These are phyloP conservation scores for Pangasius sanitwongsei DNA, from an alignment of 2,797 vertebrate genomes.

Conservation along the genomic window DNA sequence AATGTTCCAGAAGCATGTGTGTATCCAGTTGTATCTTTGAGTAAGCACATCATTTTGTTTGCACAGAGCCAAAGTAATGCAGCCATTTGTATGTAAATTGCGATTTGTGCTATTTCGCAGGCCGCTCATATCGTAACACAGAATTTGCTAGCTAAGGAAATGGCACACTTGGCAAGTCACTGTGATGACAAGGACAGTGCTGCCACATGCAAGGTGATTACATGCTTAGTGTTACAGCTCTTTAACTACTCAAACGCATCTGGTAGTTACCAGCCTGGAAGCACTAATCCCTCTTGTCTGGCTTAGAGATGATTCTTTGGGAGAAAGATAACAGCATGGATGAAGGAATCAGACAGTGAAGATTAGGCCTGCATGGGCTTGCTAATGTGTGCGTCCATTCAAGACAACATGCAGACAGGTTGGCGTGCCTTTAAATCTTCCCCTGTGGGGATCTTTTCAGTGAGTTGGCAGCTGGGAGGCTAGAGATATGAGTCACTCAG, in stretches of 20 bases:
- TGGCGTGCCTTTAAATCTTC: slow-evolving; percentile 25
- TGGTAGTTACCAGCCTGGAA: slow-evolving; percentile 19
- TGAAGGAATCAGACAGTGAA: slow-evolving; percentile 11
- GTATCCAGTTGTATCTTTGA: slow-evolving; percentile 63
- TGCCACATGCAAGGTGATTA: slow-evolving; percentile 38
- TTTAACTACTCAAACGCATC: slow-evolving; percentile 8
- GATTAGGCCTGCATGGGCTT: slow-evolving; percentile 18
- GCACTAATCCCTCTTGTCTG: slow-evolving; percentile 35
- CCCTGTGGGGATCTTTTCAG: slow-evolving; percentile 29
- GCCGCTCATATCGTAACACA: slow-evolving; percentile 5
- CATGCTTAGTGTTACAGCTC: slow-evolving; percentile 13
- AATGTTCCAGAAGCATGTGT: slow-evolving; percentile 53
- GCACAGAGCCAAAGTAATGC: slow-evolving; percentile 64
- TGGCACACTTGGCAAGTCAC: slow-evolving; percentile 3
- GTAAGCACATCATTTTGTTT: slow-evolving; percentile 64
- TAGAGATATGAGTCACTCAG: slow-evolving; percentile 67
- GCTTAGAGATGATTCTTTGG: slow-evolving; percentile 13
- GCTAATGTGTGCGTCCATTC: slow-evolving; percentile 9
- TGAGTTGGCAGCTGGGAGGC: slow-evolving; percentile 57
- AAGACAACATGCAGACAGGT: slow-evolving; percentile 30
- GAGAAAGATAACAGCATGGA: neutral
- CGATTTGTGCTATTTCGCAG: slow-evolving; percentile 56
- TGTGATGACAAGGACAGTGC: slow-evolving; percentile 29
- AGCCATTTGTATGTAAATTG: slow-evolving; percentile 78
- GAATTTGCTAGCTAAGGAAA: slow-evolving; percentile 13